Base-by-base conservation (phyloP, 2,888 invertebrate species). In the Eremobia ochroleuca region DNA sequence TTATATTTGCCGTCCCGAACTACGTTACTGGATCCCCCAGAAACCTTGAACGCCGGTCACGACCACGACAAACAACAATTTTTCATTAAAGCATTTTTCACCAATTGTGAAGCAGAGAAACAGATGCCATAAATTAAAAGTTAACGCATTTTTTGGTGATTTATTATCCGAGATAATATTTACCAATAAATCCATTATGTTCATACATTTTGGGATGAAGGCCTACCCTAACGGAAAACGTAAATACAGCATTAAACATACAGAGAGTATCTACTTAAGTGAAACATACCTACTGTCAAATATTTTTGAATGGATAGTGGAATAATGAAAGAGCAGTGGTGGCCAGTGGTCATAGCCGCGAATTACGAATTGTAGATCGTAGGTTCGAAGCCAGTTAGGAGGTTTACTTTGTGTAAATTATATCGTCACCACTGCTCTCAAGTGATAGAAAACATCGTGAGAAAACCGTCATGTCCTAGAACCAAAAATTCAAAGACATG, bases 81-180 rank as follows among this genome's bases (percentile, higher is more conserved):
- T 94, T 92, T 86, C 79, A 93, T 93, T 91, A 90, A 85, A 90
- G 79, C 84, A 92, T 91, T 91, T 92, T 90, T 90, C 81, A 76
- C 73, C 82, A 87, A 90, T 81, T 85, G 80, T 85, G 52, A 71
- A 73, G 43, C 70, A 78, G 69, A 79, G 40, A 76, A 81, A 85
- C 81, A 80, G 77, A 83, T 79, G 66, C 77, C 79, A 84, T 86
- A 87, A 86, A 88, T 88, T 84, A 79, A 69, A 85, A 82, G 66
- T 72, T 69, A 76, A 76, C 71, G 65, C 73, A 77, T 77, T 67
- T 76, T 59, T 73, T 15, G 59, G 52, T 78, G 78, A 88, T 88
- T 83, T 79, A 87, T 81, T 77, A n/a, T n/a, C 52, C 70, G n/a
- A 75, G 61, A 66, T 62, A 67, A 68, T 73, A 62, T 79, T 80